phyloP scores from a whole-genome alignment of 2,888 invertebrate species.

The Steinernema scapterisci region DNA sequence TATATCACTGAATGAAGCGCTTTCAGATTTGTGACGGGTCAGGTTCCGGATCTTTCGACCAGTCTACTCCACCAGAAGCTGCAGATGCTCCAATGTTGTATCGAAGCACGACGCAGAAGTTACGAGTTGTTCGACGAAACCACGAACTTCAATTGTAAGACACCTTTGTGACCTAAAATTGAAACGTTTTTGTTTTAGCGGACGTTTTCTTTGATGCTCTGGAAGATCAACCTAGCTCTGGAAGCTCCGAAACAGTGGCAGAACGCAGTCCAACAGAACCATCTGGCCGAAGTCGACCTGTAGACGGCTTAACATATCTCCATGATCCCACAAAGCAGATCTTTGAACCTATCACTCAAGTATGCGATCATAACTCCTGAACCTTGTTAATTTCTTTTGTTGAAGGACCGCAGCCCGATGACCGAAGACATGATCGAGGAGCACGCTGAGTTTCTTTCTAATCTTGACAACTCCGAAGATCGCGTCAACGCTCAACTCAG shows the following conservation, averaged over 20 bases:
- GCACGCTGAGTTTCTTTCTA: conserved; percentile 86
- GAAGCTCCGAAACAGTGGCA: background rate
- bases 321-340: conserved; percentile 75
- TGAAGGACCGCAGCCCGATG: conserved; percentile 89
- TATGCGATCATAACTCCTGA: conserved; percentile 43
- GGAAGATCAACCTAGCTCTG: conserved; percentile 29
- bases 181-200: conserved; percentile 30
- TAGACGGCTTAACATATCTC: conserved; percentile 32
- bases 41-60: conserved; percentile 46
- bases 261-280: background rate
- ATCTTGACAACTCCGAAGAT: conserved; percentile 83
- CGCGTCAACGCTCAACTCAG: conserved; percentile 93
- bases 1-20: background rate
- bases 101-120: conserved; percentile 69
- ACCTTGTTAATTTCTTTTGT: background rate
- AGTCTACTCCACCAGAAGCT: conserved; percentile 93
- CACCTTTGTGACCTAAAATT: conserved; percentile 78
- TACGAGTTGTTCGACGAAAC: conserved; percentile 43
- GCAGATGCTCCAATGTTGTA: conserved; percentile 76
- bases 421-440: conserved; percentile 95
- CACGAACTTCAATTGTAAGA: conserved; percentile 58
- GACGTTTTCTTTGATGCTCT: conserved; percentile 44
- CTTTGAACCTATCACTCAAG: conserved; percentile 80
- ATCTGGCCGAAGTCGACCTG: background rate
- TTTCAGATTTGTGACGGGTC: conserved; percentile 31